A percentile compares a stretch with the other conserved stretches of the same genome.
These are phyloP conservation scores for Indicator indicator DNA, from an alignment of 2,113 vertebrate genomes.

Conservation along the genomic window DNA sequence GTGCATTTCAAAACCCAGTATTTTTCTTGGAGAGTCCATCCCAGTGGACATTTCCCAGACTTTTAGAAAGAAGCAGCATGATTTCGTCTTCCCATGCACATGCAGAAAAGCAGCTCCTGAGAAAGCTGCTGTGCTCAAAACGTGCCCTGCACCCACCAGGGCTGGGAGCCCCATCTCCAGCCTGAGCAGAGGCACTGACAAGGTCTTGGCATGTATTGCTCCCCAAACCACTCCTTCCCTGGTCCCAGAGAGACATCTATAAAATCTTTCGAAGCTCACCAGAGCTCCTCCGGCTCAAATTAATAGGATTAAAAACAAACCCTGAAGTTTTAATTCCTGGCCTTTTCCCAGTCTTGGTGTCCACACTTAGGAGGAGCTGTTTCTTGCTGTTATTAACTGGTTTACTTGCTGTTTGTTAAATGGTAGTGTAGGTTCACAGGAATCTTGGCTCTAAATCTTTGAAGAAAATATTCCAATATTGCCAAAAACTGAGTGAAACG, in stretches of 20 bases:
- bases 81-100: not conserved
- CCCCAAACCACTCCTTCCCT: not conserved
- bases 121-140: not conserved
- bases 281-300: not conserved
- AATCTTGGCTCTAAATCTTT: not conserved
- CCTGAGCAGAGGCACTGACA: not conserved
- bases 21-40: slow-evolving; percentile 70
- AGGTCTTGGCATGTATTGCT: not conserved
- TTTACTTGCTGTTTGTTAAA: not conserved
- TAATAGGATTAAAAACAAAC: not conserved
- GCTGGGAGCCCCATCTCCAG: not conserved
- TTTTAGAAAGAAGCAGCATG: not conserved
- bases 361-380: not conserved
- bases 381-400: not conserved
- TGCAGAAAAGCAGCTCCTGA: not conserved
- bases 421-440: not conserved
- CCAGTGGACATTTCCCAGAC: slow-evolving; percentile 47
- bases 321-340: not conserved
- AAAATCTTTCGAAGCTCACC: not conserved
- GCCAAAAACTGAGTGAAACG: not conserved
- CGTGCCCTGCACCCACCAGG: not conserved
- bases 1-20: slow-evolving; percentile 62
- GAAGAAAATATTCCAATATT: not conserved
- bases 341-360: not conserved
- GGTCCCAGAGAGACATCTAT: not conserved